phyloP scores from a whole-genome alignment of 2,113 vertebrate genomes.

The Cavia porcellus region DNA sequence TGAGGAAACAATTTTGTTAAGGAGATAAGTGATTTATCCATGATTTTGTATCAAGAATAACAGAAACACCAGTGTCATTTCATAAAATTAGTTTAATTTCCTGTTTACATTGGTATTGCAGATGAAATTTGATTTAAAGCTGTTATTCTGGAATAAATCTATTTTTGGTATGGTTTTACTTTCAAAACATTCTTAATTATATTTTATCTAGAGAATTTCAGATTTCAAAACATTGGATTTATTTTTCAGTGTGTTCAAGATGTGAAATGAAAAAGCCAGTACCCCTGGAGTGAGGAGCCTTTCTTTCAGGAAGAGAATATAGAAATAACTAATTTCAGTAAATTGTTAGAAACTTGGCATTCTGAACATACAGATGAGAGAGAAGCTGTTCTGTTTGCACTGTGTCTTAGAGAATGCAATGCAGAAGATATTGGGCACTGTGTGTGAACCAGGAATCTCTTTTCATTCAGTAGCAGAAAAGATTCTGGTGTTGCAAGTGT shows the following conservation, averaged over 20 bases:
- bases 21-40: neutral
- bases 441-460: neutral
- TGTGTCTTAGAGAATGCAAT: neutral
- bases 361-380: neutral
- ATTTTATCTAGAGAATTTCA: neutral
- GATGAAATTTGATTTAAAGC: neutral
- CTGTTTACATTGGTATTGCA: neutral
- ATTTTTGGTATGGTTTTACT: neutral
- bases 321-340: neutral
- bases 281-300: neutral
- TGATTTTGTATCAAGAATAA: neutral
- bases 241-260: neutral
- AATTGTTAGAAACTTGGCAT: neutral
- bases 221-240: neutral
- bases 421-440: neutral
- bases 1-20: slow-evolving; percentile 22
- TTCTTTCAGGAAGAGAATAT: neutral
- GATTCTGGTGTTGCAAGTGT: neutral
- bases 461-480: neutral
- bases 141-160: slow-evolving; percentile 24
- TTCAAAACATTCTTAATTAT: neutral
- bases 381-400: neutral
- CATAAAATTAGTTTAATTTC: neutral
- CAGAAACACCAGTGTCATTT: neutral
- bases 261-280: neutral